Base-by-base conservation (phyloP, 2,113 vertebrate genomes). In the Oncorhynchus nerka region DNA sequence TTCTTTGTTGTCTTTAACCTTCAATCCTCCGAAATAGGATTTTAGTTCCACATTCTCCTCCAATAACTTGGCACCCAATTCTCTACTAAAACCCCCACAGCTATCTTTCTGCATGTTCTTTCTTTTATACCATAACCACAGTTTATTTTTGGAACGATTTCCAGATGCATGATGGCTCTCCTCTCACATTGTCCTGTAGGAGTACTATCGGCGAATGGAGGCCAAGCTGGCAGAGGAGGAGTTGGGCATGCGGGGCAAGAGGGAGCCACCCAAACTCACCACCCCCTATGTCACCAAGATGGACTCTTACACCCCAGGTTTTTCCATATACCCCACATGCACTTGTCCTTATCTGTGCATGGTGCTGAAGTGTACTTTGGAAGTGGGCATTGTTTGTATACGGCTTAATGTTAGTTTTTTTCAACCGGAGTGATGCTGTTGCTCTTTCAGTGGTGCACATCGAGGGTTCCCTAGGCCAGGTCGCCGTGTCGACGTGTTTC, bases 401-500 rank as follows among this genome's bases (percentile, higher is more conserved):
- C 26, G 30, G 24, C 22, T 28, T 13, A 30, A 28, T 49, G 34
- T 15, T 48, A 1, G 2, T 22, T 9, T 28, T 70, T 67, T 4
- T 26, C 2, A 65, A 28, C 15, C 51, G 1, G 51, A 34, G 55
- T 20, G 4, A 64, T 4, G 3, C 28, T 13, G 55, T 32, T 19
- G 13, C 26, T 68, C 0, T 75, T 83, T 15, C 82, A 99, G 97
- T 99, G 80, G 95, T 98, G 73, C 96, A 97, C 79, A 96, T 99
- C 0, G 95, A 97, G 1, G 97, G 97, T 13, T 99, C 97, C 0
- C 82, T 99, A 81, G 97, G 97, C 76, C 97, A 99, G 85, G 97
- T 99, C 0, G 96, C 97, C 0, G 93, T 99, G 61, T 98, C 97
- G 0, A 99, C 97, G 0, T 99, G 97, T 85, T 96, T 96, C 87